These are phyloP conservation scores for Tenrec ecaudatus DNA, from an alignment of 2,113 vertebrate genomes.

Conservation along the genomic window DNA sequence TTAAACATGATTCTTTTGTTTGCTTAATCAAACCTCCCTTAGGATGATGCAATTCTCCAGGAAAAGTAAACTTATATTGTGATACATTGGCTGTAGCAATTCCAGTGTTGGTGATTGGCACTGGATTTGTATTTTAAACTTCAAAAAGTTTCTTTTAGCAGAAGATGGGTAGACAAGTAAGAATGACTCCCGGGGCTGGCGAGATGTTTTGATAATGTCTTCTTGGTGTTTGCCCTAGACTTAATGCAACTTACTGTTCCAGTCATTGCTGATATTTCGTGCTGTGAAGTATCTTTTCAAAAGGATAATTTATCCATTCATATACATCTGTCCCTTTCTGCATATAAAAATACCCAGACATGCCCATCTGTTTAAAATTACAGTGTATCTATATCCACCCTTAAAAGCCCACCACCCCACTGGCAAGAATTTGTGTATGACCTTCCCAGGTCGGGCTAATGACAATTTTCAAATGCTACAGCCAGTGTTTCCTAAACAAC, in stretches of 20 bases:
- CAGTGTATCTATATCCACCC: background rate
- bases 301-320: slow-evolving; percentile 77
- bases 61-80: slow-evolving; percentile 86
- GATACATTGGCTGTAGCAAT: slow-evolving; percentile 73
- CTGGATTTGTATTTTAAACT: slow-evolving; percentile 48
- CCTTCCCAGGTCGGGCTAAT: background rate
- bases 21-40: slow-evolving; percentile 81
- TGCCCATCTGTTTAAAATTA: slow-evolving; percentile 78
- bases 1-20: slow-evolving; percentile 86
- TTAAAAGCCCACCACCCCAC: slow-evolving; percentile 14
- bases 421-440: slow-evolving; percentile 9
- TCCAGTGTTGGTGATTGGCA: slow-evolving; percentile 74
- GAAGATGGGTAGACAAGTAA: slow-evolving; percentile 45
- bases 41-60: slow-evolving; percentile 83
- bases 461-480: slow-evolving; percentile 55
- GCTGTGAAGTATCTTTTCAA: slow-evolving; percentile 68
- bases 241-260: slow-evolving; percentile 67
- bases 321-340: slow-evolving; percentile 80
- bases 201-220: slow-evolving; percentile 67
- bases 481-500: slow-evolving; percentile 47
- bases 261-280: slow-evolving; percentile 70
- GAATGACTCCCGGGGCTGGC: slow-evolving; percentile 73
- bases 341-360: slow-evolving; percentile 78
- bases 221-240: slow-evolving; percentile 63
- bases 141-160: slow-evolving; percentile 59